A percentile compares a stretch with the other conserved stretches of the same genome.
phyloP scores from a whole-genome alignment of 2,888 invertebrate species.

The Eumerus sabulonum region DNA sequence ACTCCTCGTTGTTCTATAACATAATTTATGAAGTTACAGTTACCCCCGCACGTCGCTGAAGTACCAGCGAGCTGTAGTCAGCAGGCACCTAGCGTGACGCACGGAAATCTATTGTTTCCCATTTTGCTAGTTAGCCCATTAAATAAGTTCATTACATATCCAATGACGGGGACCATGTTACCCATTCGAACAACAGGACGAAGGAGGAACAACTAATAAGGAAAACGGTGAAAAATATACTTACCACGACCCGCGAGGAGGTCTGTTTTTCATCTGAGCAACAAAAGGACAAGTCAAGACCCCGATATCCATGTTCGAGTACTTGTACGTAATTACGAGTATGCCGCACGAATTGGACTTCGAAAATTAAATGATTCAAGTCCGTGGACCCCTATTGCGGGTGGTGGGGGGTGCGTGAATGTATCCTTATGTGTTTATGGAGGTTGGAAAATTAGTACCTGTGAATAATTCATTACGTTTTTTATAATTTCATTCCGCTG shows the following conservation, averaged over 20 bases:
- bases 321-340: conserved; percentile 19
- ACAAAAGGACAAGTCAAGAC: not conserved
- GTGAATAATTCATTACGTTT: conserved; percentile 66
- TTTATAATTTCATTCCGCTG: conserved; percentile 65
- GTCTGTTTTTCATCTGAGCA: conserved; percentile 41
- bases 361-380: conserved; percentile 52
- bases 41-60: not conserved
- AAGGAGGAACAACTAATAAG: no score
- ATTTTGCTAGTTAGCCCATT: conserved; percentile 67
- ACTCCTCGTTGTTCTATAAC: conserved; percentile 40
- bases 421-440: conserved; percentile 4
- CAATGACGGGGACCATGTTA: conserved; percentile 30
- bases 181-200: not conserved
- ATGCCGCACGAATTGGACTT: conserved; percentile 16
- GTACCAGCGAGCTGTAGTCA: conserved; percentile 2
- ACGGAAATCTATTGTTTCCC: conserved; percentile 68
- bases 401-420: no score
- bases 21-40: conserved; percentile 61
- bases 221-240: conserved; percentile 48
- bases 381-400: no score
- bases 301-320: no score
- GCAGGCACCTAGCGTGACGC: conserved; percentile 64
- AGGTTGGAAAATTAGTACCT: conserved; percentile 57
- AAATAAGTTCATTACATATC: conserved; percentile 64
- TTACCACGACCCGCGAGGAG: conserved; percentile 24